Conservation (phyloP, 2,113 vertebrate species). For the Neolamprologus kungweensis region DNA sequence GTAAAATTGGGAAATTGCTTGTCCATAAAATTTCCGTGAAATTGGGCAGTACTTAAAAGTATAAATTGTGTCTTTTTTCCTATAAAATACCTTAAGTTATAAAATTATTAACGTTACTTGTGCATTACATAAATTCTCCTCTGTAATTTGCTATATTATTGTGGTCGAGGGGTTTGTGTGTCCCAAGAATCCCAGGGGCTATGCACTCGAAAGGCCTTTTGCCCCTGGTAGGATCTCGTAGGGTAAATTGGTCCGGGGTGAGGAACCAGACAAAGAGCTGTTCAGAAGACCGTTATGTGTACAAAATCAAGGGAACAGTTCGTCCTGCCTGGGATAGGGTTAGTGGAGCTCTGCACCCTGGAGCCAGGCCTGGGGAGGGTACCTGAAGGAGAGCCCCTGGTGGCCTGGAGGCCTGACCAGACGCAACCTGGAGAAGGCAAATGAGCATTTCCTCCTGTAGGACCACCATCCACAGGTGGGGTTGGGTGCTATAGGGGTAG, state of each 20-base stretch:
- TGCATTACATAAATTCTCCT: background rate
- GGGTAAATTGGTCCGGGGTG: background rate
- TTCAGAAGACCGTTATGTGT: background rate
- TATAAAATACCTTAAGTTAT: background rate
- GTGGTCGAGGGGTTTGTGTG: background rate
- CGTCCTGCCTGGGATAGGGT: background rate
- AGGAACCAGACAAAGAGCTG: background rate
- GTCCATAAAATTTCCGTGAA: background rate
- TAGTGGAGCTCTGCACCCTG: background rate
- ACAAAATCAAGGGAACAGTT: background rate
- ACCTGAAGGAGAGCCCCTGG: background rate
- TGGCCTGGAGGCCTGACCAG: background rate
- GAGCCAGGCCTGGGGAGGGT: background rate
- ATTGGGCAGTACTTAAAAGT: background rate
- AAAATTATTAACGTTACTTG: background rate
- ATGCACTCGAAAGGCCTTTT: background rate
- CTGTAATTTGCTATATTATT: background rate
- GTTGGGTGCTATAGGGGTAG: background rate
- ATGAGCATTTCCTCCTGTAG: background rate
- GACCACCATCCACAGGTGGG: background rate
- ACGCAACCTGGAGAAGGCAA: background rate
- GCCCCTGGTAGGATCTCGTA: background rate
- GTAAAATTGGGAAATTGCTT: background rate
- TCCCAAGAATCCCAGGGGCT: background rate
- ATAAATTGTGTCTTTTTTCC: background rate